Percentiles rank a stretch among this genome's conserved stretches.
Conservation (phyloP, 1,140 invertebrate genomes). For the Kradibia gibbosae region DNA sequence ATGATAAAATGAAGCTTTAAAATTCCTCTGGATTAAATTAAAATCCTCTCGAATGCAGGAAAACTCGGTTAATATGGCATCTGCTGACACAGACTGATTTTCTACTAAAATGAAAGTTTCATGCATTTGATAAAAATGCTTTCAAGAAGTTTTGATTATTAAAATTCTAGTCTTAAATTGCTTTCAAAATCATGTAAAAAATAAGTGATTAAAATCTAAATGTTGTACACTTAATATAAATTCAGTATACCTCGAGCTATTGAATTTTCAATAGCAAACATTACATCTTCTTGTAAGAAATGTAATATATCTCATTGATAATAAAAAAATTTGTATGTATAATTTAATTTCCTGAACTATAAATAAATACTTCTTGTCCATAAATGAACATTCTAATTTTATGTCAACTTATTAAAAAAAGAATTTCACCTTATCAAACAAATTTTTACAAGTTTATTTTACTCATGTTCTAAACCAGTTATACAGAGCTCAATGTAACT, state of each 20-base stretch:
- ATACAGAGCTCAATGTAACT: too few relatives aligned
- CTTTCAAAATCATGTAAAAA: background rate
- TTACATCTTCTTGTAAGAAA: too few relatives aligned
- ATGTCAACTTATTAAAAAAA: too few relatives aligned
- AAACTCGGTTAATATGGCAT: conserved; percentile 15
- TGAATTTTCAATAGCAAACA: background rate
- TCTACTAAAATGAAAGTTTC: conserved; percentile 6
- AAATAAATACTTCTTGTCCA: too few relatives aligned
- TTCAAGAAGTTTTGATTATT: conserved; percentile 1
- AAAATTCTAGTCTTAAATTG: background rate
- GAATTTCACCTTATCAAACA: too few relatives aligned
- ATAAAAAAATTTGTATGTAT: too few relatives aligned
- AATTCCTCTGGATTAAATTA: conserved; percentile 20
- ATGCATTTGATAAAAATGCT: conserved; percentile 8
- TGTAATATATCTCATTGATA: too few relatives aligned
- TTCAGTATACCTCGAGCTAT: background rate
- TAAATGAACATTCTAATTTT: too few relatives aligned
- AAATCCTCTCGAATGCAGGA: background rate
- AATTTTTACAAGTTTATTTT: too few relatives aligned
- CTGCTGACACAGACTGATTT: conserved; percentile 18
- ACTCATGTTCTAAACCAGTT: too few relatives aligned
- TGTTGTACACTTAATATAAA: background rate
- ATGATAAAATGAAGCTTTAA: conserved; percentile 17
- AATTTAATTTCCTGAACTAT: too few relatives aligned
- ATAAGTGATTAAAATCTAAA: background rate